Evolutionary conservation across 2,797 vertebrate species (phyloP).

Genomic region (Amblyopsis hoosieri): DNA sequence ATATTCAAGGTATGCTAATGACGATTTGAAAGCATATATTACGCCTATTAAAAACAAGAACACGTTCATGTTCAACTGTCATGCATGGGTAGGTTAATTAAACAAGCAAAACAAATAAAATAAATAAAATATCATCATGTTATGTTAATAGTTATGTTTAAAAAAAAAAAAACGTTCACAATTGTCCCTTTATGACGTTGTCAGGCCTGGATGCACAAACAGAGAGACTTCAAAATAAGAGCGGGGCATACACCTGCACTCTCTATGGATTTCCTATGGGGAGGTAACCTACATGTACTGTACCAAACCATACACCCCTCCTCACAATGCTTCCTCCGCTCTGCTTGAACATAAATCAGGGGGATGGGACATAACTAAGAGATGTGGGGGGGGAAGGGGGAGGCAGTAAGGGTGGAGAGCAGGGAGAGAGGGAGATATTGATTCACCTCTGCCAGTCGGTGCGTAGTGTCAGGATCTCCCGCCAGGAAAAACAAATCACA

Average conservation of each 20-base stretch:
- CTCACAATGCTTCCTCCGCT: slow-evolving; percentile 54
- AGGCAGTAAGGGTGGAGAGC: slow-evolving; percentile 22
- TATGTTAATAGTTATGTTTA: no score
- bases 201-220: slow-evolving; percentile 37
- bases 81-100: no score
- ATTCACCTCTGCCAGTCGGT: slow-evolving; percentile 79
- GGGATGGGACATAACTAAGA: slow-evolving; percentile 31
- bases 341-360: slow-evolving; percentile 62
- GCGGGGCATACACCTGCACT: slow-evolving; percentile 46
- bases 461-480: slow-evolving; percentile 76
- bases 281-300: slow-evolving; percentile 66
- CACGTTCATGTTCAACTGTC: no score
- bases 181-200: slow-evolving; percentile 1
- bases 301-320: slow-evolving; percentile 39
- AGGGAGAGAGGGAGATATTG: slow-evolving; percentile 65
- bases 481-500: slow-evolving; percentile 82
- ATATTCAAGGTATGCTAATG: not conserved
- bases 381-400: slow-evolving; percentile 9
- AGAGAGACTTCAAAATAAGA: slow-evolving; percentile 48
- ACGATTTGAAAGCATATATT: slow-evolving; percentile 14
- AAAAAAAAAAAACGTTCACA: no score
- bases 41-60: not conserved
- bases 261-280: slow-evolving; percentile 44
- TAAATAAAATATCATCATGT: no score
- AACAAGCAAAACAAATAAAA: no score